A percentile compares a stretch with the other conserved stretches of the same genome.
Evolutionary conservation across 2,113 vertebrate species (phyloP).

Genomic region (Anguilla japonica): DNA sequence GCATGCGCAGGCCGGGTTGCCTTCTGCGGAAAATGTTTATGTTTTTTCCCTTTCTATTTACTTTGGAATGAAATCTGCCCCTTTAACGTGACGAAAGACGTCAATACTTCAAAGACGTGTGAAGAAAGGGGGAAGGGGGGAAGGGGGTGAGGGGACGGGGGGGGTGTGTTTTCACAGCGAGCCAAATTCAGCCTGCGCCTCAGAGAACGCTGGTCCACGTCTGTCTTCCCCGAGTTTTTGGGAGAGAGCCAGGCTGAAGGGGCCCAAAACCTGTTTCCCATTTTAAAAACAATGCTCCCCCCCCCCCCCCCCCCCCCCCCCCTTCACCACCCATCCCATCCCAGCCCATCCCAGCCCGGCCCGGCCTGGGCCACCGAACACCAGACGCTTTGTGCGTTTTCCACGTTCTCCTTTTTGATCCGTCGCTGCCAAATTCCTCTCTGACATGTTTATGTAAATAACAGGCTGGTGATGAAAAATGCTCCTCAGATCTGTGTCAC

Average conservation of each 20-base stretch:
- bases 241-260: neutral
- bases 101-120: no score
- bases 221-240: neutral
- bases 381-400: neutral
- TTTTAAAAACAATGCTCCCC: neutral
- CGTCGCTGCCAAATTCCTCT: neutral
- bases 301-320: neutral
- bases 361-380: neutral
- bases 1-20: no score
- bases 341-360: no score
- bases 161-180: no score
- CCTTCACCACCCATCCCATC: no score
- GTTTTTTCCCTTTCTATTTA: no score
- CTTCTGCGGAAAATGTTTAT: no score
- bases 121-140: no score
- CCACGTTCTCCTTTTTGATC: neutral
- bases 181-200: neutral
- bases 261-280: neutral
- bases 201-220: neutral
- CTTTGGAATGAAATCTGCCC: no score
- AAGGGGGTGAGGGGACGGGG: neutral
- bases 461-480: neutral
- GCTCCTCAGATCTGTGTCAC: neutral
- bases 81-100: no score
- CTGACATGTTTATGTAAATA: conserved; percentile 11